phyloP scores from a whole-genome alignment of 2,888 invertebrate species.

The Meganola albula region DNA sequence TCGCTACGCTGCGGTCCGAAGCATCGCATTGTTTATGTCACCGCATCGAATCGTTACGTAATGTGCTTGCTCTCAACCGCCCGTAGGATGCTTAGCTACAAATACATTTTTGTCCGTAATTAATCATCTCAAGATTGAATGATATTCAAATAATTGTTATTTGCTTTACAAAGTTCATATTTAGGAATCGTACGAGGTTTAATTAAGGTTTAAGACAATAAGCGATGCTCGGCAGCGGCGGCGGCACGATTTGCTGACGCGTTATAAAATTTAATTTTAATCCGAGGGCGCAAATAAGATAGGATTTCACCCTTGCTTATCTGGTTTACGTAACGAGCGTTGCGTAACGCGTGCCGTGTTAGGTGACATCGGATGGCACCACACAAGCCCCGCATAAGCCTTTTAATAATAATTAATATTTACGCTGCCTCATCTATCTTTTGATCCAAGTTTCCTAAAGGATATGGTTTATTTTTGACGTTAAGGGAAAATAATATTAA shows the following conservation, averaged over 20 bases:
- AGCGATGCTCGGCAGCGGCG: conserved; percentile 39
- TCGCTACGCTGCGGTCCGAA: too few species aligned
- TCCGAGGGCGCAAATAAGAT: conserved; percentile 66
- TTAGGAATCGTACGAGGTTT: conserved; percentile 56
- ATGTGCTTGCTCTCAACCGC: too few species aligned
- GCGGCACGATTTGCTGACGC: conserved; percentile 51
- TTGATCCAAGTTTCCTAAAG: too few species aligned
- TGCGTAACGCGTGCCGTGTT: conserved; percentile 32
- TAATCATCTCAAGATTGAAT: conserved; percentile 21
- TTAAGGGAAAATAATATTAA: too few species aligned
- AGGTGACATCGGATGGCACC: conserved; percentile 32
- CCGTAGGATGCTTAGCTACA: too few species aligned
- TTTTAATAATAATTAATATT: conserved; percentile 21
- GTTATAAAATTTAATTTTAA: conserved; percentile 73
- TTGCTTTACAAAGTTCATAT: conserved; percentile 43
- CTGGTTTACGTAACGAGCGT: conserved; percentile 46
- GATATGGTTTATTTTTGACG: too few species aligned
- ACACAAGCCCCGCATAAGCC: conserved; percentile 21
- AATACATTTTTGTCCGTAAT: too few species aligned
- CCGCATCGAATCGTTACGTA: too few species aligned
- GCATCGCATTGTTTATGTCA: too few species aligned
- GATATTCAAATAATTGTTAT: conserved; percentile 25
- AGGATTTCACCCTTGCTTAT: conserved; percentile 68
- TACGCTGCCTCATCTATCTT: too few species aligned
- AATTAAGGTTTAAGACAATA: conserved; percentile 61